phyloP scores from a whole-genome alignment of 2,113 vertebrate genomes.

The Lasiurus borealis region DNA sequence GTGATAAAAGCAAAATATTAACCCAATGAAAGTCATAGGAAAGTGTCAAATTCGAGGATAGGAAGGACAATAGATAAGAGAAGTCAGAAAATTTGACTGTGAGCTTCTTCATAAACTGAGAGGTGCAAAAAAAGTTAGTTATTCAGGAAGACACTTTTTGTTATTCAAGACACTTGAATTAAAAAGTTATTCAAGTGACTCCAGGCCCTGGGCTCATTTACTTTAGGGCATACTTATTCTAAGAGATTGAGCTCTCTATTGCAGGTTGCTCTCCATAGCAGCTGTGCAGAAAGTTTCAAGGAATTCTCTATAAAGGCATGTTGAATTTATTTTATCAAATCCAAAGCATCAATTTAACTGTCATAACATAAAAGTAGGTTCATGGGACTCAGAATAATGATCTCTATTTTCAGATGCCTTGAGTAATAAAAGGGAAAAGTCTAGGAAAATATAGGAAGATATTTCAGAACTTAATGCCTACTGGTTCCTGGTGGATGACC shows the following conservation, averaged over 20 bases:
- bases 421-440: neutral
- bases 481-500: neutral
- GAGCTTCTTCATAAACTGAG: neutral
- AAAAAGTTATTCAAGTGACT: neutral
- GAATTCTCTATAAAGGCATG: neutral
- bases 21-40: neutral
- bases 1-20: neutral
- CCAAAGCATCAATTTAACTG: neutral
- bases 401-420: neutral
- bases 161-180: no score
- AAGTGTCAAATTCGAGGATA: neutral
- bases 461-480: neutral
- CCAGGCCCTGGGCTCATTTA: neutral
- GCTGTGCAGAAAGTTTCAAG: neutral
- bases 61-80: neutral
- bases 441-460: neutral
- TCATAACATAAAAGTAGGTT: neutral
- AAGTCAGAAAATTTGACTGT: neutral
- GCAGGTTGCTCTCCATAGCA: neutral
- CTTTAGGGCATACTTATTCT: neutral
- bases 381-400: neutral
- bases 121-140: neutral
- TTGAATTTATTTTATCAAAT: constrained; percentile 21
- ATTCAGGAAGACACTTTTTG: neutral
- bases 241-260: neutral